These are phyloP conservation scores for Spatulosminthurus flaviceps DNA, from an alignment of 2,888 invertebrate species.

Conservation along the genomic window DNA sequence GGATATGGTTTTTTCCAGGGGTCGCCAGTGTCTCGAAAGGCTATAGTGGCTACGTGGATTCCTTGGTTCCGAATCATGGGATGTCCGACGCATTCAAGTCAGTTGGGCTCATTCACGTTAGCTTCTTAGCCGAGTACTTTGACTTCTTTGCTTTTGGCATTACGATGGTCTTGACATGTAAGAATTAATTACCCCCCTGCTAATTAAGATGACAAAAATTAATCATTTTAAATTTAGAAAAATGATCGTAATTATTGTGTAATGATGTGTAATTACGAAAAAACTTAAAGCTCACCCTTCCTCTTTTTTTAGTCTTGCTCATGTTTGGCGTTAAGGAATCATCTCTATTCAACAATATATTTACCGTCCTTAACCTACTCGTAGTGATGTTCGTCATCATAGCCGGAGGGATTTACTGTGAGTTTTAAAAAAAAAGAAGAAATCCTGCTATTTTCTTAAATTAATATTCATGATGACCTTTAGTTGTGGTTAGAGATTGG, in stretches of 20 bases:
- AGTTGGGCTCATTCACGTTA: constrained; percentile 72
- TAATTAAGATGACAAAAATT: too few species aligned
- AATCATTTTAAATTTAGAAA: too few species aligned
- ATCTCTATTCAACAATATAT: constrained; percentile 87
- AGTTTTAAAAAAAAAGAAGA: constrained; percentile 58
- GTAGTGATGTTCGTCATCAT: constrained; percentile 84
- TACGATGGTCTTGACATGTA: constrained; percentile 68
- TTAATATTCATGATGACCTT: too few species aligned
- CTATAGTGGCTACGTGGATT: constrained; percentile 77
- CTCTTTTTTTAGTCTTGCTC: constrained; percentile 67
- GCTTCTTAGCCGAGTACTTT: constrained; percentile 75
- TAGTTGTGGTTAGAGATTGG: too few species aligned
- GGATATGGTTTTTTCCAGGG: constrained; percentile 68
- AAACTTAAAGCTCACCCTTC: too few species aligned
- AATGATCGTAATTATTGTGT: too few species aligned
- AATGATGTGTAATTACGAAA: too few species aligned
- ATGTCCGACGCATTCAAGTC: constrained; percentile 71
- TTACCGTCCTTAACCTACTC: constrained; percentile 84
- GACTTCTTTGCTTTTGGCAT: constrained; percentile 77
- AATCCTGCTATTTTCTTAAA: too few species aligned
- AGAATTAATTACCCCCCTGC: too few species aligned
- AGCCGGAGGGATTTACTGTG: constrained; percentile 84
- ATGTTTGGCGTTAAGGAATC: constrained; percentile 91
- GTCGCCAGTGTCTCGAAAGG: constrained; percentile 81
- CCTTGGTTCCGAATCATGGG: constrained; percentile 71